Base-by-base conservation (phyloP, 2,888 invertebrate species). In the Brenthis hecate region DNA sequence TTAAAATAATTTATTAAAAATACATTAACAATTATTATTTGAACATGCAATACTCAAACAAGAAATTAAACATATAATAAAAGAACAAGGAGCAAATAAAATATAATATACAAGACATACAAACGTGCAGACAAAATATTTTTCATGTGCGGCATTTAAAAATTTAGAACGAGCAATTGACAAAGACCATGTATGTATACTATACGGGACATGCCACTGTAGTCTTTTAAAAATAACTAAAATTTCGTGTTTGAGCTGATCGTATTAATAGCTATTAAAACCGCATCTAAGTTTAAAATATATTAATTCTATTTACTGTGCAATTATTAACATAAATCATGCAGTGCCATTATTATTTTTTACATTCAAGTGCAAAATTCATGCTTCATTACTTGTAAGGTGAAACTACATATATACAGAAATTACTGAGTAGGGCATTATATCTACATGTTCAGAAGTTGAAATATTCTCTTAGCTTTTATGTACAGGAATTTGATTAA, bases 11-110 rank as follows among this genome's bases (percentile, higher is more conserved):
- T 23, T 53, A 56, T 50, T 56, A 28, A 48, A 65, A 28, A 43
- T n/a, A n/a, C 53, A 56, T 36, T 36, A 61, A 48, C 62, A 50
- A 57, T 57, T 57, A 65, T 61, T 71, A 70, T 65, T 68, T 60
- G 28, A 77, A 61, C 85, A 88, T 89, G 89, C 89, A 75, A 71
- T 74, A 82, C 89, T 86, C 90, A 90, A 91, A 91, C 89, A 88
- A 78, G 88, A 90, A 89, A 90, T 88, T 85, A 82, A 71, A 83
- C 78, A 80, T 13, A 36, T 62, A 19, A 19, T 16, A 74, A 56
- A 74, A 60, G 64, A 43, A 43, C 11, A 8, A 8, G 76, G 79
- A 80, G 84, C 85, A 84, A 85, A 83, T 69, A 54, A 69, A 43
- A 69, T 19, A 56, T 50, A 71, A 65, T 67, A 53, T 58, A 68